Conservation (phyloP, 2,888 invertebrate genomes). For the Amphiduros pacificus region DNA sequence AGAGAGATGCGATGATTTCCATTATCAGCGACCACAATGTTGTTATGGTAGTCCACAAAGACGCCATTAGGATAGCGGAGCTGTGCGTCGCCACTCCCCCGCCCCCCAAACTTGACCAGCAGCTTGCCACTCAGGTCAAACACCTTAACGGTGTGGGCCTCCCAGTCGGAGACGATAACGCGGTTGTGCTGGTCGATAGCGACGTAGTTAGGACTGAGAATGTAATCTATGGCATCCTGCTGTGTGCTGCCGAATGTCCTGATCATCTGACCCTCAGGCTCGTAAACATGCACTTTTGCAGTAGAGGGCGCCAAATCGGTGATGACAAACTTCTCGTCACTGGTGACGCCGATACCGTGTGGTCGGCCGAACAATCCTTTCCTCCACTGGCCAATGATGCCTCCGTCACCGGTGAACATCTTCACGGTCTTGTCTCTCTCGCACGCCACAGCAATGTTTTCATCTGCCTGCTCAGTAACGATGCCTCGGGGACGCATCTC, state of each 20-base stretch:
- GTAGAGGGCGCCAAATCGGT: background rate
- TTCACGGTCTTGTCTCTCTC: background rate
- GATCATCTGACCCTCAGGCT: background rate
- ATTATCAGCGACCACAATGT: constrained; percentile 2
- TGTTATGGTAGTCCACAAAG: background rate
- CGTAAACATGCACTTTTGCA: background rate
- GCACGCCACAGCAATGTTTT: background rate
- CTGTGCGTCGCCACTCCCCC: background rate
- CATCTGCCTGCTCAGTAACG: background rate
- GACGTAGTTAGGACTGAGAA: background rate
- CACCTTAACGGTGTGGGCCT: background rate
- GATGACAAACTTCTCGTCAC: background rate
- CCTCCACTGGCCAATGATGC: background rate
- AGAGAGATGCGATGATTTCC: constrained; percentile 2
- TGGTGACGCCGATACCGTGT: background rate
- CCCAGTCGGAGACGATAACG: constrained; percentile 5
- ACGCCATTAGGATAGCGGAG: constrained; percentile 5
- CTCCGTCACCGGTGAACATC: background rate
- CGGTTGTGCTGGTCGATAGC: constrained; percentile 1
- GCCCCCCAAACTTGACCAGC: background rate
- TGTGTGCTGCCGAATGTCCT: background rate
- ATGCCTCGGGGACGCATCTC: background rate
- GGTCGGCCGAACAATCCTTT: background rate
- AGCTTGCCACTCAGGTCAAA: constrained; percentile 2
- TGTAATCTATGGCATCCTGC: background rate